phyloP scores from a whole-genome alignment of 35 echinoderm and acorn worm genomes.

The Hemicentrotus pulcherrimus region DNA sequence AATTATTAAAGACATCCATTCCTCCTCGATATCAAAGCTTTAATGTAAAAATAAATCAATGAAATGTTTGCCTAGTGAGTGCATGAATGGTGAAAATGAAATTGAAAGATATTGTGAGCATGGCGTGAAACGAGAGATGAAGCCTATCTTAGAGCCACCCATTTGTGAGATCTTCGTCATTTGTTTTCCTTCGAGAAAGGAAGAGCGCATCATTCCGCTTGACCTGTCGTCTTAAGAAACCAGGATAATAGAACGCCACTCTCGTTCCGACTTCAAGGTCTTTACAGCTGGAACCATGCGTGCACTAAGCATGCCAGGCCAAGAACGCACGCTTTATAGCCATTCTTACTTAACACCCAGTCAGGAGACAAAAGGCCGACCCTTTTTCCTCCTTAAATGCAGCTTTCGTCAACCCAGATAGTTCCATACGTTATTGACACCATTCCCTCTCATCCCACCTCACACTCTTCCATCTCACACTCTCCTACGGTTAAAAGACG shows the following conservation, averaged over 20 bases:
- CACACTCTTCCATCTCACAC: not conserved
- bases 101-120: not conserved
- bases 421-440: not conserved
- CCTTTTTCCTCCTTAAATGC: not conserved
- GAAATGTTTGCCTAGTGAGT: not conserved
- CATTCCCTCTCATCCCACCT: not conserved
- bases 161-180: slow-evolving; percentile 8
- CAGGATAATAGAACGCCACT: slow-evolving; percentile 4
- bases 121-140: slow-evolving; percentile 8
- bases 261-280: not conserved
- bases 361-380: not conserved
- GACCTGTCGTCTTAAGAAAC: slow-evolving; percentile 12
- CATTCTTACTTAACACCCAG: not conserved
- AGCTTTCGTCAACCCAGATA: not conserved
- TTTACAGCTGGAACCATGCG: not conserved
- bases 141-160: not conserved
- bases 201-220: slow-evolving; percentile 34
- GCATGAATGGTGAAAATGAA: not conserved
- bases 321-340: not conserved
- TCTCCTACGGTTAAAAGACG: not conserved
- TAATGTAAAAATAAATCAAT: not conserved
- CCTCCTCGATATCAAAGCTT: not conserved
- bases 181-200: slow-evolving; percentile 8
- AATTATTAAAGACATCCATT: not conserved
- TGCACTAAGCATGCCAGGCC: not conserved